A percentile compares a stretch with the other conserved stretches of the same genome.
Evolutionary conservation across 1,140 invertebrate genomes (phyloP).

Genomic region (Aphaenogaster floridana): DNA sequence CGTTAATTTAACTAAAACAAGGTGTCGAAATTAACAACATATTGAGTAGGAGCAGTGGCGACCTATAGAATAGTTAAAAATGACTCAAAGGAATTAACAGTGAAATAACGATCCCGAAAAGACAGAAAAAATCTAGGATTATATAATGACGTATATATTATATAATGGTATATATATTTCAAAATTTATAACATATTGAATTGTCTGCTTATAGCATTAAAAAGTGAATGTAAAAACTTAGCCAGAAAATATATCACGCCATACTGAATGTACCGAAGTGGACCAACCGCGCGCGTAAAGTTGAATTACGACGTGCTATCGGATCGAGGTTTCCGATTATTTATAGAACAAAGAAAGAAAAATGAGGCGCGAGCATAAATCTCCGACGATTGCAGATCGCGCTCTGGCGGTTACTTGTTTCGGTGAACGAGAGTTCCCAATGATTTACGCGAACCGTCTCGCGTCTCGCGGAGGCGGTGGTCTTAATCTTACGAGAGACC

Average conservation of each 20-base stretch:
- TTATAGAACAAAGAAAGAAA: constrained; percentile 20
- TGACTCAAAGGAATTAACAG: no score
- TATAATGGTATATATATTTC: neutral
- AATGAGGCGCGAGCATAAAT: constrained; percentile 40
- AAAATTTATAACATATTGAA: neutral
- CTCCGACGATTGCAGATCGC: constrained; percentile 49
- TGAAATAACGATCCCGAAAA: no score
- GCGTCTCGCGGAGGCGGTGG: constrained; percentile 40
- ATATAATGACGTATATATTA: neutral
- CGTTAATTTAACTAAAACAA: no score
- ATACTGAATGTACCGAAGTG: neutral
- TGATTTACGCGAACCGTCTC: constrained; percentile 52
- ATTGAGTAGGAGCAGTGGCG: no score
- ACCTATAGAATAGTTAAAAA: no score
- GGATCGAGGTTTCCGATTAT: constrained; percentile 34
- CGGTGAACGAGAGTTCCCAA: constrained; percentile 37
- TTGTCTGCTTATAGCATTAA: neutral
- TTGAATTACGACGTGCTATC: constrained; percentile 37
- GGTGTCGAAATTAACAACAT: no score
- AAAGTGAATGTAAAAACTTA: no score
- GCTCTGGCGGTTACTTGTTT: constrained; percentile 21
- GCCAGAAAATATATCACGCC: neutral
- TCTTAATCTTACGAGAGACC: constrained; percentile 33
- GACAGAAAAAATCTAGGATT: neutral
- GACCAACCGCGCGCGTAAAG: neutral